Conservation (phyloP, 2,888 invertebrate genomes). For the Pachydiplax longipennis region DNA sequence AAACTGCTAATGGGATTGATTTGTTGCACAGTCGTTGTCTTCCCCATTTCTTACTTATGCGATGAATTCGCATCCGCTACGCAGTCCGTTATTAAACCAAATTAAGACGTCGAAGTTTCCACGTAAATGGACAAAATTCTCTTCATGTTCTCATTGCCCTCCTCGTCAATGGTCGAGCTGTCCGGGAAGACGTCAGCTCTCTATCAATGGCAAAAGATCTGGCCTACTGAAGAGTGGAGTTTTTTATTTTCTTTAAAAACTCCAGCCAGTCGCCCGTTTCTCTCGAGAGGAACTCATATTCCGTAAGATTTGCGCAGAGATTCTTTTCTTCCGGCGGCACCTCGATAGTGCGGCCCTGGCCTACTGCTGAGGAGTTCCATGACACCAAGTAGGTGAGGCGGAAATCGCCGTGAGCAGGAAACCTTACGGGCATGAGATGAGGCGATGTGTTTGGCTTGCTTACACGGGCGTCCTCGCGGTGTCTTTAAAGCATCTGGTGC, state of each 20-base stretch:
- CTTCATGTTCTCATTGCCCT: no score
- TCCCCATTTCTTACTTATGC: no score
- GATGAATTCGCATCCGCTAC: no score
- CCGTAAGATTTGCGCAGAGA: not conserved
- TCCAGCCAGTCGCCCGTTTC: not conserved
- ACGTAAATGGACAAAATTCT: no score
- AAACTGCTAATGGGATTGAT: no score
- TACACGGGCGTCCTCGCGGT: not conserved
- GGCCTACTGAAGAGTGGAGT: slow-evolving; percentile 23
- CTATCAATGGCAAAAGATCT: not conserved
- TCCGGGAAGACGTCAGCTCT: not conserved
- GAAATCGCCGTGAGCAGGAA: not conserved
- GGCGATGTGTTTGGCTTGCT: not conserved
- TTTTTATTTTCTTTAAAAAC: not conserved
- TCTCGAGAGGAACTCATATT: not conserved
- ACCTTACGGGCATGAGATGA: not conserved
- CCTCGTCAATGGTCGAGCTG: no score
- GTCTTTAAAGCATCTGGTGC: not conserved
- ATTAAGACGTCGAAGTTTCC: no score
- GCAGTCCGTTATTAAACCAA: no score
- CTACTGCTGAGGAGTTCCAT: slow-evolving; percentile 22
- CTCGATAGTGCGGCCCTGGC: slow-evolving; percentile 22
- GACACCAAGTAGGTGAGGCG: not conserved
- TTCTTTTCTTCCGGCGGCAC: not conserved
- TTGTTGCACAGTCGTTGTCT: no score